Evolutionary conservation across 2,888 invertebrate genomes (phyloP).

Genomic region (Scaptomyza caliginosa): DNA sequence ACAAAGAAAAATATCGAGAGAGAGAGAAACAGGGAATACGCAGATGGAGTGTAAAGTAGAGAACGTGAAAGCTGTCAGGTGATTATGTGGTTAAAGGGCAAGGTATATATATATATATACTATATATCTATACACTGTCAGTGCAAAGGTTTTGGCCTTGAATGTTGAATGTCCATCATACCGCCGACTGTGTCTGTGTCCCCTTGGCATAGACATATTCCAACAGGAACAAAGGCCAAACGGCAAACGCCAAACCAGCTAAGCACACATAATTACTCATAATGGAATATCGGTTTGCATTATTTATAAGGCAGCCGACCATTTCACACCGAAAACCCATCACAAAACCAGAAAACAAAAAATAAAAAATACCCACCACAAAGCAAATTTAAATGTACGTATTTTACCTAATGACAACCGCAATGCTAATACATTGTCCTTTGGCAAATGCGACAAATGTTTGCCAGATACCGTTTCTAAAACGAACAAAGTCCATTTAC

Average conservation of each 20-base stretch:
- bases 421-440: slow-evolving; percentile 43
- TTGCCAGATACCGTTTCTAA: slow-evolving; percentile 18
- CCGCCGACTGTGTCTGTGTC: neutral
- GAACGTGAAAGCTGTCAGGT: slow-evolving; percentile 1
- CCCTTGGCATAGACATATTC: neutral
- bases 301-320: slow-evolving; percentile 45
- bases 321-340: slow-evolving; percentile 20
- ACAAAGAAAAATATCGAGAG: neutral
- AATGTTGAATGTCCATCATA: slow-evolving; percentile 6
- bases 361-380: slow-evolving; percentile 38
- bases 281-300: slow-evolving; percentile 57
- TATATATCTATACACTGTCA: neutral
- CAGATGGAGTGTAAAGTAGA: neutral
- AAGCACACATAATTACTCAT: slow-evolving; percentile 62
- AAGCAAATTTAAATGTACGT: slow-evolving; percentile 64
- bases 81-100: slow-evolving; percentile 9
- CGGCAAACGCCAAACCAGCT: slow-evolving; percentile 6
- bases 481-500: slow-evolving; percentile 64
- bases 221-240: neutral
- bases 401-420: slow-evolving; percentile 46
- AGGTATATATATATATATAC: neutral
- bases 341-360: slow-evolving; percentile 1
- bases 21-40: neutral
- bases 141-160: neutral
- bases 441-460: slow-evolving; percentile 30